Conservation (phyloP, 1,140 invertebrate species). For the Batillaria attramentaria region DNA sequence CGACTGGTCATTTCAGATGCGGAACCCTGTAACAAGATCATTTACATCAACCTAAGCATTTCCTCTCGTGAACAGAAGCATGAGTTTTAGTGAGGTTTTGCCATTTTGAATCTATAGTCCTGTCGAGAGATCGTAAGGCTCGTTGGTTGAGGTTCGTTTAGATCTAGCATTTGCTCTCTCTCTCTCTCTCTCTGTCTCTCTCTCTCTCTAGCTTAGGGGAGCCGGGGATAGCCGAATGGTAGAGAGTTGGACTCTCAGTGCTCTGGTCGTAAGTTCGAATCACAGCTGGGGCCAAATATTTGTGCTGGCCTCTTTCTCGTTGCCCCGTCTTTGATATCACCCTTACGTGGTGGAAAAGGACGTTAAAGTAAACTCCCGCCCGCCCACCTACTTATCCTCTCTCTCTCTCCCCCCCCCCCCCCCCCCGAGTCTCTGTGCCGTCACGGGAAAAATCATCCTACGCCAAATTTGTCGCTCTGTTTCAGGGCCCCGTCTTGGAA, state of each 20-base stretch:
- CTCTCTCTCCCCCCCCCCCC: not conserved
- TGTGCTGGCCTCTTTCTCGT: too few species aligned
- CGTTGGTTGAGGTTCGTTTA: not conserved
- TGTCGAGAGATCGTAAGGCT: not conserved
- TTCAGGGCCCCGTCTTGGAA: too few species aligned
- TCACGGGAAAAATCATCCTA: not conserved
- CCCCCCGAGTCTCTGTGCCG: not conserved
- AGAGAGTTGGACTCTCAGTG: too few species aligned
- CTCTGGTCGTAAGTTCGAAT: too few species aligned
- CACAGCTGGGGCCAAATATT: too few species aligned
- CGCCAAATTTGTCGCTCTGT: too few species aligned
- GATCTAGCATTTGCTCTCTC: not conserved
- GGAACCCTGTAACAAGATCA: not conserved
- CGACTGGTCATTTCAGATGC: too few species aligned
- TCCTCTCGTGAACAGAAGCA: not conserved
- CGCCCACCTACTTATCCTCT: not conserved
- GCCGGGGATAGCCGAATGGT: too few species aligned
- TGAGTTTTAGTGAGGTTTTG: not conserved
- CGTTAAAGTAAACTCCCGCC: too few species aligned
- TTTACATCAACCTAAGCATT: not conserved
- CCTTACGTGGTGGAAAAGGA: too few species aligned
- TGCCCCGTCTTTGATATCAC: too few species aligned
- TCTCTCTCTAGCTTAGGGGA: too few species aligned
- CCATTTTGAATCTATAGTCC: not conserved
- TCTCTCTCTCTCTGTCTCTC: constrained; percentile 5